Base-by-base conservation (phyloP, 64 coral and sea anemone species). In the Anthopleura sola region DNA sequence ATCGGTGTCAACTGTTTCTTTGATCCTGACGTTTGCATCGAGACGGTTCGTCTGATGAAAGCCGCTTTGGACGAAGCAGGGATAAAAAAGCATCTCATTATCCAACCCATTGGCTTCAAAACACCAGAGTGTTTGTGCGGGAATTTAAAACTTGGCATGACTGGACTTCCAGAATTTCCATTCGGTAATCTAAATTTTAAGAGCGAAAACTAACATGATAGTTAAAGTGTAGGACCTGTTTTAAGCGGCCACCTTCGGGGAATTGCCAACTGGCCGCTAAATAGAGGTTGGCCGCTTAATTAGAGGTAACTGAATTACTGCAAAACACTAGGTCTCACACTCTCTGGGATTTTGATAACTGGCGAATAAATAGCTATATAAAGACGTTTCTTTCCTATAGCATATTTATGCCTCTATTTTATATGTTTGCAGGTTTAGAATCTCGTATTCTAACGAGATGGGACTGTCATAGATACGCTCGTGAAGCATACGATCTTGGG, bases 1-100 rank as follows among this genome's bases (percentile, higher is more conserved):
- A 60, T 91, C 28, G 89, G 89, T 66, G n/a, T 91, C 37, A 91
- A 91, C 24, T 91, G 89, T 53, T 86, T 49, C 36, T 91, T 46
- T 76, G 89, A 78, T 18, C 89, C 89, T 13, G 84, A 91, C 16
- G 83, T 80, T 18, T 85, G 83, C 8, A 56, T 91, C 16, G 39
- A 91, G 31, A 68, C 89, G 3, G 79, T 91, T 19, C 44, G 71
- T 44, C 23, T 48, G 20, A 91, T 91, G 83, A 91, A 91, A 85
- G 55, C 60, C 28, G 89, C 55, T 0, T 17, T 91, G 36, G 89
- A 91, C 16, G 84, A 91, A 18, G 89, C 75, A 6, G 89, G 89
- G 33, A 57, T 91, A 19, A 91, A 91, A 57, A 82, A 71, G 12
- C 89, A 91, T 49, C 54, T 91, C 51, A 86, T 91, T 2, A 60